Evolutionary conservation across 2,888 invertebrate species (phyloP).

Genomic region (Erebia ligea): DNA sequence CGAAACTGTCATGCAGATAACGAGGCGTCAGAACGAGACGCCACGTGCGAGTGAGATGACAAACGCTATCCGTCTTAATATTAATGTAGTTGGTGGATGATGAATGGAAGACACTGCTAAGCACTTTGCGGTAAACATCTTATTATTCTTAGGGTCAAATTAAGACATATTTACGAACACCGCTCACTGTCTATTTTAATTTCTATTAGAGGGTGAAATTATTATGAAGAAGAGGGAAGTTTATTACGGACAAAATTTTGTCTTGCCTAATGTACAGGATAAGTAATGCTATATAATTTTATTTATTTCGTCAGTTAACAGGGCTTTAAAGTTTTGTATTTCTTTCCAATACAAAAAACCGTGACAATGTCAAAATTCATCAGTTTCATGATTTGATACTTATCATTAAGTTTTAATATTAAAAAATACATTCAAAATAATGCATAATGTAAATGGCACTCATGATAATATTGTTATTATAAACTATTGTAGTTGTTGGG

Average conservation of each 20-base stretch:
- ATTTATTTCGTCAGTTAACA: no score
- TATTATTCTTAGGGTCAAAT: conserved; percentile 70
- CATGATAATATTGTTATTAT: neutral
- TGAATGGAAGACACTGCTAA: conserved; percentile 77
- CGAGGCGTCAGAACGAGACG: conserved; percentile 51
- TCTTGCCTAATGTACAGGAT: no score
- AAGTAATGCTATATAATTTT: no score
- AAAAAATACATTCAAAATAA: neutral
- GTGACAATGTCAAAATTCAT: no score
- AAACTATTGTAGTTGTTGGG: neutral
- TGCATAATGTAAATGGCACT: neutral
- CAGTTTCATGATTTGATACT: no score
- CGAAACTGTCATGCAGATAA: conserved; percentile 65
- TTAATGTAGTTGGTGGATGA: conserved; percentile 68
- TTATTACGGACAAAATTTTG: no score
- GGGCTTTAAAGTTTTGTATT: no score
- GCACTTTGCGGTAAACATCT: conserved; percentile 76
- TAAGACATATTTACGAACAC: conserved; percentile 54
- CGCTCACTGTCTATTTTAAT: conserved; percentile 40
- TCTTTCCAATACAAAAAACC: no score
- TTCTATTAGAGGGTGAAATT: no score
- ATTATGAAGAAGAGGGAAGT: no score
- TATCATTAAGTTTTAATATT: no score
- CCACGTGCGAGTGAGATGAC: conserved; percentile 50
- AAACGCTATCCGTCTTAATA: conserved; percentile 70